Percentiles rank a stretch among this genome's conserved stretches.
Evolutionary conservation across 1,140 invertebrate species (phyloP).

Genomic region (Cotesia chilonis): DNA sequence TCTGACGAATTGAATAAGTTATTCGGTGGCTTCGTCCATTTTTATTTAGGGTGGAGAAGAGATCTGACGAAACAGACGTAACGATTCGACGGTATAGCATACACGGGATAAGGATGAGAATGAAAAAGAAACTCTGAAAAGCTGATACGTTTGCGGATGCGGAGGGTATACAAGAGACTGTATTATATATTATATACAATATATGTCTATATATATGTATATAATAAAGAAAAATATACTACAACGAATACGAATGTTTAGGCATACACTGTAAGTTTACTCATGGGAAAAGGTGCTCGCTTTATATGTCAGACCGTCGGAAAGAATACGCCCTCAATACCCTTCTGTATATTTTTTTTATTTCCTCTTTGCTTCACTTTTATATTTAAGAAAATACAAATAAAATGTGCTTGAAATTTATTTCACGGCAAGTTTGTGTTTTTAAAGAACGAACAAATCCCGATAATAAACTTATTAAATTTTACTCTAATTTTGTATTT

Average conservation of each 20-base stretch:
- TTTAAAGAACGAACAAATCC: too few species aligned
- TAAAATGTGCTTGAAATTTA: too few species aligned
- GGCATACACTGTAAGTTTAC: constrained; percentile 25
- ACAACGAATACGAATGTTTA: constrained; percentile 3
- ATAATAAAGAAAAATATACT: constrained; percentile 21
- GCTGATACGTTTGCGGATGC: constrained; percentile 32
- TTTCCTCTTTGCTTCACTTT: background rate
- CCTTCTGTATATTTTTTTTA: constrained; percentile 7
- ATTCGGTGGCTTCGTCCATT: constrained; percentile 35
- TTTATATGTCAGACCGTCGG: background rate
- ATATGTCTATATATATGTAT: background rate
- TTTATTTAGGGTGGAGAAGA: constrained; percentile 22
- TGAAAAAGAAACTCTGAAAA: background rate
- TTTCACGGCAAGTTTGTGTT: too few species aligned
- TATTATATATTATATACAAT: background rate
- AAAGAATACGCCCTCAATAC: constrained; percentile 1
- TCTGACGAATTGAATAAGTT: constrained; percentile 42
- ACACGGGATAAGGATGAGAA: background rate
- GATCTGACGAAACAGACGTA: constrained; percentile 12
- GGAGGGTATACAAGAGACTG: constrained; percentile 19
- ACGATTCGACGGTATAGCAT: background rate
- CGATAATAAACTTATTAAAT: too few species aligned
- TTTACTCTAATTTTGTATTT: too few species aligned
- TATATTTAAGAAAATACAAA: background rate
- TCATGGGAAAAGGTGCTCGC: constrained; percentile 24